A percentile compares a stretch with the other conserved stretches of the same genome.
phyloP scores from a whole-genome alignment of 2,888 invertebrate genomes.

The Anticlea derivata region DNA sequence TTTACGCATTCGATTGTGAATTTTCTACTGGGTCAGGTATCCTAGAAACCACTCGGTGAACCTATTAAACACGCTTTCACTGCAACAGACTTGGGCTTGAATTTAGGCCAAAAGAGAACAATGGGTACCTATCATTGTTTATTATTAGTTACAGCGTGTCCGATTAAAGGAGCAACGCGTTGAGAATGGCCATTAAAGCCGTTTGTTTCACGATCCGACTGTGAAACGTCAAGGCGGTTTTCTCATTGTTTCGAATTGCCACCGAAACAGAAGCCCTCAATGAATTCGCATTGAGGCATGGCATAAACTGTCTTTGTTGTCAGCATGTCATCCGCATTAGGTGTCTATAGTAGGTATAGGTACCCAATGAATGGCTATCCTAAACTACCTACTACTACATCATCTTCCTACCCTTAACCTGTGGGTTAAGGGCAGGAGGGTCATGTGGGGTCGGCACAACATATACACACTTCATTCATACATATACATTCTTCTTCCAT shows the following conservation, averaged over 20 bases:
- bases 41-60: slow-evolving; percentile 23
- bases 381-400: not conserved
- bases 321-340: slow-evolving; percentile 9
- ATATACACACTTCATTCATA: too few relatives aligned
- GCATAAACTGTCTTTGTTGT: slow-evolving; percentile 8
- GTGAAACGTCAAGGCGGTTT: slow-evolving; percentile 52
- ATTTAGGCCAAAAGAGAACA: slow-evolving; percentile 43
- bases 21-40: not conserved
- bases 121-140: slow-evolving; percentile 49
- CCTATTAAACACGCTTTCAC: slow-evolving; percentile 33
- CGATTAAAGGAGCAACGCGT: slow-evolving; percentile 45
- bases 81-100: slow-evolving; percentile 16
- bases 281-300: slow-evolving; percentile 29
- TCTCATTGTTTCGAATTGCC: slow-evolving; percentile 54
- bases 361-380: not conserved
- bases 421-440: too few relatives aligned
- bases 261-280: slow-evolving; percentile 42
- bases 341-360: too few relatives aligned
- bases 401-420: too few relatives aligned
- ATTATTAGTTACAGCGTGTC: slow-evolving; percentile 47
- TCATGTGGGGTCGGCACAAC: too few relatives aligned
- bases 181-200: slow-evolving; percentile 42
- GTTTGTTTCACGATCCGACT: slow-evolving; percentile 49
- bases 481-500: too few relatives aligned
- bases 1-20: too few relatives aligned